These are phyloP conservation scores for Arrhopalites spinosus DNA, from an alignment of 2,888 invertebrate species.

Conservation along the genomic window DNA sequence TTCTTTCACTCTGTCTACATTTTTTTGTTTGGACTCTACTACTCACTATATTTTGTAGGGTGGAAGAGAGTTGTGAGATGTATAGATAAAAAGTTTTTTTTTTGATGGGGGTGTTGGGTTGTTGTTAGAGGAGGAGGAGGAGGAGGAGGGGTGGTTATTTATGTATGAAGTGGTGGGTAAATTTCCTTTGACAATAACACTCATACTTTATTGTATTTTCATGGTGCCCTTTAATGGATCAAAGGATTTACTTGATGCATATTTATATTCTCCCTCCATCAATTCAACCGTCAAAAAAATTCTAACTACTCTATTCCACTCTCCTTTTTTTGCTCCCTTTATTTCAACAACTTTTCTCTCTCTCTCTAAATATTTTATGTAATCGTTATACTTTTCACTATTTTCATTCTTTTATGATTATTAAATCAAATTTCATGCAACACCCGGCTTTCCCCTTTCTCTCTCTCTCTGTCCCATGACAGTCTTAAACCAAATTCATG, in stretches of 20 bases:
- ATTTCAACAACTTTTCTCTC: background rate
- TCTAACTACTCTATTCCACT: background rate
- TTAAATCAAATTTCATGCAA: constrained; percentile 6
- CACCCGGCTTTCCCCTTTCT: background rate
- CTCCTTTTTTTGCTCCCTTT: background rate
- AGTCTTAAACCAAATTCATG: too few relatives aligned
- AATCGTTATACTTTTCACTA: too few relatives aligned
- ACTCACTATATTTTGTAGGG: background rate
- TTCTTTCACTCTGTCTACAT: background rate
- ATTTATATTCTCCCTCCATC: background rate
- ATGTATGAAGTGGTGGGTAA: background rate
- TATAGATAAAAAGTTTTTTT: background rate
- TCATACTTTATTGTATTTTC: constrained; percentile 11
- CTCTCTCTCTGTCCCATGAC: too few relatives aligned
- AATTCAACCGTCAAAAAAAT: constrained; percentile 18
- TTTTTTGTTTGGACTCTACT: background rate
- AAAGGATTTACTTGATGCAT: constrained; percentile 20
- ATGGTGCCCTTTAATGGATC: constrained; percentile 19
- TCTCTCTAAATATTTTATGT: background rate
- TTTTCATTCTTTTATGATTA: background rate
- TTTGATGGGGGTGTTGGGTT: background rate
- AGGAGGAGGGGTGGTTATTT: background rate
- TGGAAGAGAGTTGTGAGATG: background rate
- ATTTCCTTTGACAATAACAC: background rate
- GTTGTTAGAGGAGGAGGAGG: background rate